Evolutionary conservation across 2,888 invertebrate species (phyloP), one percentile per base, ranked within the genome.

Genomic region (Stenodera caucasica): DNA sequence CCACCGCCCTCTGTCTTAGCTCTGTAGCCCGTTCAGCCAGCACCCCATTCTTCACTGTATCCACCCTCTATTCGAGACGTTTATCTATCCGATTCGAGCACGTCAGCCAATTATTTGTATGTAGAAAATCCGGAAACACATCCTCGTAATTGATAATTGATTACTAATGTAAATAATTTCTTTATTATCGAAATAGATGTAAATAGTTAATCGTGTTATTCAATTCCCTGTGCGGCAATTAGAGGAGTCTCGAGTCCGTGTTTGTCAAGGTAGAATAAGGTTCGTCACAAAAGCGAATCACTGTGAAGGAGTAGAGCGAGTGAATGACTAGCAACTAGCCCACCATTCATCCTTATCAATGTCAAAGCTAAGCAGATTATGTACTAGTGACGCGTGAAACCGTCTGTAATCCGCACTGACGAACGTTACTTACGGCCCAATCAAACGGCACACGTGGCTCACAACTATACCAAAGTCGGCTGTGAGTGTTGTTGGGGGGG

Each of bases 261-360:
- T 45, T 45, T 45, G 45, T 21, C 45, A 45, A 45, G 45, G 45
- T 45, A 11, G 45, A 45, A n/a, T n/a, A 12, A 45, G 45, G 18
- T 21, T 50, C 50, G n/a, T 14, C 50, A 50, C 26, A 49, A 49
- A n/a, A 23, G 23, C 26, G 49, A 49, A 29, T 26, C 3, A 49
- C 12, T 21, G 14, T 14, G 29, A 29, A 50, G n/a, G 6, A 29
- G 30, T 7, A 14, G 15, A 50, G 50, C n/a, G 50, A 50, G 18
- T 29, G 75, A 71, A 76, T 77, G 78, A 78, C 77, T 78, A 67
- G 78, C 75, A 72, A 70, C 70, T 75, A 70, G 68, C 70, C 71
- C 74, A 74, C 82, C 82, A 84, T 84, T 83, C 82, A 82, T 84
- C 82, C 84, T 83, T 82, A 84, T 84, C 83, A 84, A 80, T 82